A percentile compares a stretch with the other conserved stretches of the same genome.
These are phyloP conservation scores for Trilocha varians DNA, from an alignment of 2,888 invertebrate species.

Conservation along the genomic window DNA sequence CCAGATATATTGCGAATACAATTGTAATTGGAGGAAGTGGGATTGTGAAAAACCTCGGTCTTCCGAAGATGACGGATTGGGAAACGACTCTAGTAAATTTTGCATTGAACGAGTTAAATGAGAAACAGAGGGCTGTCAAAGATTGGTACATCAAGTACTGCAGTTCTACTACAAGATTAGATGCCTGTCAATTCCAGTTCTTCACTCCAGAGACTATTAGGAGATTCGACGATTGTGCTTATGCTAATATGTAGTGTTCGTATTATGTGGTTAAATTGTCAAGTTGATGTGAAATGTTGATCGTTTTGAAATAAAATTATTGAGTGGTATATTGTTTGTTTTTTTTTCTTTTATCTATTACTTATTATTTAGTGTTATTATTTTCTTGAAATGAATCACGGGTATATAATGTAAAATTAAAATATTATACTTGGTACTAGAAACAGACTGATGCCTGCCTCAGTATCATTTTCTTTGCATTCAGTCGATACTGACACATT, in stretches of 20 bases:
- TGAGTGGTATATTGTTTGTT: conserved; percentile 7
- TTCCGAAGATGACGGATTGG: conserved; percentile 54
- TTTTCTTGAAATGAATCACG: too few relatives aligned
- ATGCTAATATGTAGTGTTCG: conserved; percentile 23
- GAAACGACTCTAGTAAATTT: conserved; percentile 51
- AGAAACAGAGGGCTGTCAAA: conserved; percentile 26
- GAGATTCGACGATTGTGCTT: conserved; percentile 49
- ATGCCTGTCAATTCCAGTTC: conserved; percentile 35
- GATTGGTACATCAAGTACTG: conserved; percentile 46
- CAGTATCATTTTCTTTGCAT: too few relatives aligned
- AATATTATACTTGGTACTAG: too few relatives aligned
- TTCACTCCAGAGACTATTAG: conserved; percentile 26
- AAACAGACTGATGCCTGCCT: too few relatives aligned
- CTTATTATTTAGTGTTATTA: too few relatives aligned
- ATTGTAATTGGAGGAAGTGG: conserved; percentile 63
- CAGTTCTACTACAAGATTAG: conserved; percentile 29
- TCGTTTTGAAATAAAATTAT: too few relatives aligned
- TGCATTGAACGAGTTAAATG: conserved; percentile 40
- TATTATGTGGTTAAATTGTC: conserved; percentile 5
- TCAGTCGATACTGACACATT: too few relatives aligned
- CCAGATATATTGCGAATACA: conserved; percentile 52
- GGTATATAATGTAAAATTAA: too few relatives aligned
- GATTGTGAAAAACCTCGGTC: conserved; percentile 54
- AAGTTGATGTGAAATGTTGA: background rate
- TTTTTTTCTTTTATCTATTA: conserved; percentile 9